These are phyloP conservation scores for Genyomyrus donnyi DNA, from an alignment of 2,113 vertebrate genomes.

Conservation along the genomic window DNA sequence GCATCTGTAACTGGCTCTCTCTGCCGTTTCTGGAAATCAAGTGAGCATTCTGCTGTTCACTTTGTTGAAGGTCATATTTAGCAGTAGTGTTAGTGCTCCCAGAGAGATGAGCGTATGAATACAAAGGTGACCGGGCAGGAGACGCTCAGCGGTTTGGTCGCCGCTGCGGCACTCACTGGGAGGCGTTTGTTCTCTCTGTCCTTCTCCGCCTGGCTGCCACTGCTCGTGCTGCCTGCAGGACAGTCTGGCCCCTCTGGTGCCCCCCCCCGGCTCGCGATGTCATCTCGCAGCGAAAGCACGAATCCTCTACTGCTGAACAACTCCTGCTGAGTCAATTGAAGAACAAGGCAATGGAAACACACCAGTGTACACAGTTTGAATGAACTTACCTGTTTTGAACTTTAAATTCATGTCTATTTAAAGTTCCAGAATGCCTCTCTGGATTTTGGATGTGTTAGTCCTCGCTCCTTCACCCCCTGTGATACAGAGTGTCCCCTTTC, in stretches of 20 bases:
- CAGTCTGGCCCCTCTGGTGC: too few species aligned
- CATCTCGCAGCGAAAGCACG: neutral
- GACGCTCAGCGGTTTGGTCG: neutral
- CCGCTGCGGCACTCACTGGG: neutral
- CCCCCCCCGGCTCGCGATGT: neutral
- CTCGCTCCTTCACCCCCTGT: neutral
- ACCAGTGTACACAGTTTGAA: neutral
- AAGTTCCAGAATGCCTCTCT: neutral
- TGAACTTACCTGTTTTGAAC: too few species aligned
- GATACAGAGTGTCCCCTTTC: neutral
- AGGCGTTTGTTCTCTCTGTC: neutral
- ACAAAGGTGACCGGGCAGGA: neutral
- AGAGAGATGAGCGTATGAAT: neutral
- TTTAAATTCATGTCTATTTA: neutral
- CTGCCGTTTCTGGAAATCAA: neutral
- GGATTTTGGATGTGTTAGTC: neutral
- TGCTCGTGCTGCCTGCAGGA: neutral
- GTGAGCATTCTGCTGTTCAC: neutral
- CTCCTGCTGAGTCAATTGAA: neutral
- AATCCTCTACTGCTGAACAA: neutral
- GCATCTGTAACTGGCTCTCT: neutral
- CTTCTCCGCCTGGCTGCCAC: neutral
- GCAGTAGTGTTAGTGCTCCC: neutral
- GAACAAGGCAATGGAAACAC: neutral
- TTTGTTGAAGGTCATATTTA: neutral